A percentile compares a stretch with the other conserved stretches of the same genome.
Conservation (phyloP, 2,797 vertebrate genomes). For the Coccyzus lansbergi region DNA sequence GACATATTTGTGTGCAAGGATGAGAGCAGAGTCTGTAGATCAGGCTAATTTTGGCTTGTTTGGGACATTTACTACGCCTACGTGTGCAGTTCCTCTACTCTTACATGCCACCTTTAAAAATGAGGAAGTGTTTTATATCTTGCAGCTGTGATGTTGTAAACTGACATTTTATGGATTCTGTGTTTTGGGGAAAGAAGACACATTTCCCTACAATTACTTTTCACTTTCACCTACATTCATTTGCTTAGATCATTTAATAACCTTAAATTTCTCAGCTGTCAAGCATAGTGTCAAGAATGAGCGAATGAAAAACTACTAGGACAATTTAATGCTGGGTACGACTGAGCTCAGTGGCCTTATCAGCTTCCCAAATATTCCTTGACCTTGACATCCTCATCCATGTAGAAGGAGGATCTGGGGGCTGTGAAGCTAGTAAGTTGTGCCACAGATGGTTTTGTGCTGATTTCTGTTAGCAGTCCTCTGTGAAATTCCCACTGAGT, state of each 20-base stretch:
- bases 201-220: not conserved
- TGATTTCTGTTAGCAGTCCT: not conserved
- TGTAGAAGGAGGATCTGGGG: not conserved
- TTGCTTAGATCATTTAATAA: not conserved
- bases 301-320: not conserved
- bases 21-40: not conserved
- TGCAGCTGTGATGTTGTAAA: not conserved
- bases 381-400: not conserved
- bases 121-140: not conserved
- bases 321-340: not conserved
- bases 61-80: not conserved
- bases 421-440: not conserved
- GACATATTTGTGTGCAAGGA: fast-evolving
- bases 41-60: not conserved
- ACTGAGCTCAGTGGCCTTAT: not conserved
- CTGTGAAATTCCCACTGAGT: not conserved
- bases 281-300: not conserved
- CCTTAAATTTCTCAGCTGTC: not conserved
- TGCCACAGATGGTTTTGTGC: not conserved
- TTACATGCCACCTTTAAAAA: not conserved
- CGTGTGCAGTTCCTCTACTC: not conserved
- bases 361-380: not conserved
- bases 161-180: not conserved
- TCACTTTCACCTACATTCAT: not conserved
- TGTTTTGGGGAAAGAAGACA: not conserved